Conservation (phyloP, 2,888 invertebrate species). For the Habrosyne pyritoides region DNA sequence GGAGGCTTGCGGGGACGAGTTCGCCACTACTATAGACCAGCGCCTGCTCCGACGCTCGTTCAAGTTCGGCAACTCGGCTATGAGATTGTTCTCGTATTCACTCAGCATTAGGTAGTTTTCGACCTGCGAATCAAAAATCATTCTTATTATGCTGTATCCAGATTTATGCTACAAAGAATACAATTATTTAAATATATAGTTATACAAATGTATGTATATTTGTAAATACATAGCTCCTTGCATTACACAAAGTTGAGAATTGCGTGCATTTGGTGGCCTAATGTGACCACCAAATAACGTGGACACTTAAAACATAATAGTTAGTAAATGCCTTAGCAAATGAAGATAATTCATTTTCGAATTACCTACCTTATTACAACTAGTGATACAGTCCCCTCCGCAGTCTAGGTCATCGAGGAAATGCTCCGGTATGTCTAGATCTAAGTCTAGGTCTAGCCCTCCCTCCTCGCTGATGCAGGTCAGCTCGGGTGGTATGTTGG, state of each 20-base stretch:
- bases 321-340: too few species aligned
- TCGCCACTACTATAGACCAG: conserved; percentile 87
- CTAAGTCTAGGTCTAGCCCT: conserved; percentile 91
- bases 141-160: too few species aligned
- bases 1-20: conserved; percentile 56
- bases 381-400: conserved; percentile 92
- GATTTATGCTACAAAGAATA: too few species aligned
- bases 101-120: conserved; percentile 94
- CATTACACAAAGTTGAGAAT: too few species aligned
- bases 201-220: too few species aligned
- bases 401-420: conserved; percentile 90
- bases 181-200: background rate
- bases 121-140: conserved; percentile 73
- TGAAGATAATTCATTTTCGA: too few species aligned
- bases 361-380: conserved; percentile 88
- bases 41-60: conserved; percentile 88
- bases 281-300: too few species aligned
- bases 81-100: conserved; percentile 93
- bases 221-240: too few species aligned
- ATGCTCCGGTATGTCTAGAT: conserved; percentile 86
- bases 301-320: too few species aligned
- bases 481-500: conserved; percentile 86
- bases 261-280: too few species aligned
- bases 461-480: conserved; percentile 94
- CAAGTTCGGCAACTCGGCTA: conserved; percentile 89